Conservation (phyloP, 2,113 vertebrate species). For the Cisticola juncidis region DNA sequence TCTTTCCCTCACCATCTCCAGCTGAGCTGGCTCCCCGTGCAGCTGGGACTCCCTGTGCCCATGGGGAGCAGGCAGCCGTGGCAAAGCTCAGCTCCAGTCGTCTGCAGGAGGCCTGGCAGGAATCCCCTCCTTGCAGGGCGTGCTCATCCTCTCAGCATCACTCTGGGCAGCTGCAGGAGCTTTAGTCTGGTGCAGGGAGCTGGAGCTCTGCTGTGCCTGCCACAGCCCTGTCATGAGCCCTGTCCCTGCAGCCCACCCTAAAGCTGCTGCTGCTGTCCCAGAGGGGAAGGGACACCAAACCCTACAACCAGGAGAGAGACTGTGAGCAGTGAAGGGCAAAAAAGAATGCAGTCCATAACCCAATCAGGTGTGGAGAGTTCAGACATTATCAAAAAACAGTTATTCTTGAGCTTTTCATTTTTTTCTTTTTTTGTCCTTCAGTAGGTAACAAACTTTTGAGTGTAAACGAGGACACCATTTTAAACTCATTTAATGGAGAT, state of each 20-base stretch:
- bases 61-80: background rate
- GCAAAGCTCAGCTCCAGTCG: background rate
- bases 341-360: background rate
- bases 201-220: background rate
- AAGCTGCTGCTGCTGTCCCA: background rate
- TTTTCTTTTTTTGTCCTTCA: background rate
- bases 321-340: background rate
- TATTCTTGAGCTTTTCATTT: background rate
- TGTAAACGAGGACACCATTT: slow-evolving; percentile 4
- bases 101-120: background rate
- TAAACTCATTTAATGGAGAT: slow-evolving; percentile 28
- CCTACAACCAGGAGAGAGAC: background rate
- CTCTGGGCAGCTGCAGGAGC: background rate
- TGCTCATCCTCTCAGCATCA: background rate
- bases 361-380: background rate
- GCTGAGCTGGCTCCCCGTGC: background rate
- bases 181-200: background rate
- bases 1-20: background rate
- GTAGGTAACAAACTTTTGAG: background rate
- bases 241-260: background rate
- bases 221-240: background rate
- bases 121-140: background rate
- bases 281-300: background rate
- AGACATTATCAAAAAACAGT: background rate
- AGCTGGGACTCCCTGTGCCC: background rate